phyloP scores from a whole-genome alignment of 2,797 vertebrate species.

The Pygocentrus nattereri region DNA sequence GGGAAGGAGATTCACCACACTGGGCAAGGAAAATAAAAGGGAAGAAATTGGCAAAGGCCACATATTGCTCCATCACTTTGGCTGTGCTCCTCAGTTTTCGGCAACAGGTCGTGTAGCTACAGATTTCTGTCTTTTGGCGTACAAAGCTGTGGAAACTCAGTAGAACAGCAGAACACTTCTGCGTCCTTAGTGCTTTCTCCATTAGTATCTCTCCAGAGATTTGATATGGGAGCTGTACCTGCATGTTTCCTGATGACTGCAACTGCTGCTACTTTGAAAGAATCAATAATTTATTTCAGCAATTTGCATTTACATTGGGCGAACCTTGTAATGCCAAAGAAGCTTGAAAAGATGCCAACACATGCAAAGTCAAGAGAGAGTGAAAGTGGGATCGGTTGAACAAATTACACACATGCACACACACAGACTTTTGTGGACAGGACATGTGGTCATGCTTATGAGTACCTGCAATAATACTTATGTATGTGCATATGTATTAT shows the following conservation, averaged over 20 bases:
- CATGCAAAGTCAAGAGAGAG: background rate
- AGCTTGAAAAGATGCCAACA: background rate
- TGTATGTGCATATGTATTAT: too few species aligned
- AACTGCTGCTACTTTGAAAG: conserved; percentile 35
- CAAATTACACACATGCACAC: background rate
- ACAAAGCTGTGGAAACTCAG: background rate
- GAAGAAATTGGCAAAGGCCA: background rate
- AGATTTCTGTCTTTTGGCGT: conserved; percentile 1
- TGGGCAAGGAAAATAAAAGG: too few species aligned
- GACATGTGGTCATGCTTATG: too few species aligned
- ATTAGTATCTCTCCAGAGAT: conserved; percentile 16
- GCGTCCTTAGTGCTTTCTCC: background rate
- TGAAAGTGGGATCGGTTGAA: background rate
- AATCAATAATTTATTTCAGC: conserved; percentile 49
- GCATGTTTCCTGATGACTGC: conserved; percentile 31
- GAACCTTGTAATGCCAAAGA: conserved; percentile 20
- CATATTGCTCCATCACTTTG: background rate
- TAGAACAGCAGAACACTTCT: background rate
- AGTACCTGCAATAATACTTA: too few species aligned
- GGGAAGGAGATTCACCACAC: too few species aligned
- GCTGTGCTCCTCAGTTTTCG: conserved; percentile 7
- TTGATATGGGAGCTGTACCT: background rate
- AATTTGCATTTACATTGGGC: conserved; percentile 51
- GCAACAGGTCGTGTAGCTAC: background rate
- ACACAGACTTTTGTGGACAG: too few species aligned